Evolutionary conservation across 1,140 invertebrate genomes (phyloP), one percentile per base, ranked within the genome.

Genomic region (Drosophila paulistorum): DNA sequence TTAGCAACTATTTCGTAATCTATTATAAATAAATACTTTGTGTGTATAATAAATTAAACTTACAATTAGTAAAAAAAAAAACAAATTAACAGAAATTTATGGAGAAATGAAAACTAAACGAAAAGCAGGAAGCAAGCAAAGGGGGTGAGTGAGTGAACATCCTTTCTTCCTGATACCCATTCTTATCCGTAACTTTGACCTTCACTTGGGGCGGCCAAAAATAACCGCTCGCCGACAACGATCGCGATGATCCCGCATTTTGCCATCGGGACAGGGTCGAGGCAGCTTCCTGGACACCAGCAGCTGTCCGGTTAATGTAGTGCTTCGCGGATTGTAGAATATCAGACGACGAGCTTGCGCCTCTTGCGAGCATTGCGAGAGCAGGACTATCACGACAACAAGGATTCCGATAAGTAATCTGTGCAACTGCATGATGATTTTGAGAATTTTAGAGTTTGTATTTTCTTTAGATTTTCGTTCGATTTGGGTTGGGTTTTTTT

Each of bases 161-260:
- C 37, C 37, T 39, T 39, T 5, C 37, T 39, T 39, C 10, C 37
- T 30, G 30, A 6, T 6, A 6, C 5, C 5, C 30, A 30, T 30
- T 30, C 6, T 30, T 26, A 5, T 23, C 2, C 26, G 26, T 5
- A 26, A 5, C 3, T 13, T 39, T 9, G 9, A 2, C 4, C 42
- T n/a, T 91, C 62, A 91, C 61, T 60, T 74, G 71, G 74, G 67
- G 35, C 85, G 74, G 14, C 68, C 83, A 26, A 91, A 91, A 59
- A 83, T 79, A 13, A 91, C 39, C 3, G 86, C 90, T 5, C 86
- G 74, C 20, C 90, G 74, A 65, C 90, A 91, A 13, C 90, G 86
- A 69, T 90, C 87, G 23, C 90, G 85, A 62, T 91, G 90, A 60
- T 91, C 90, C 7, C 90, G 66, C 86, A 91, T 89, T 45, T 82